Conservation (phyloP, 2,113 vertebrate species). For the Ploceus nigricollis region DNA sequence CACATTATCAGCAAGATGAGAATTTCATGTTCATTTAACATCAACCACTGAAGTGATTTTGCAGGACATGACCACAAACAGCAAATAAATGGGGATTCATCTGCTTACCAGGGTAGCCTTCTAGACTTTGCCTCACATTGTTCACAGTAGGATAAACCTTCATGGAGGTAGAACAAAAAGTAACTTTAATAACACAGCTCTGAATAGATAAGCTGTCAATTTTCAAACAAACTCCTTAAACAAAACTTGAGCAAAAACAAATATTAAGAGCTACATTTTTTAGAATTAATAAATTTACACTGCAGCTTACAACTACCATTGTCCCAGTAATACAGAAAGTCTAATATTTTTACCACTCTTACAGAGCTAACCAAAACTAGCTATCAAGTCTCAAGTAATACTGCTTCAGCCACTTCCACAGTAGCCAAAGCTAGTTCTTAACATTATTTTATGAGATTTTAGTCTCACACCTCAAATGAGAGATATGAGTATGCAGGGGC, state of each 20-base stretch:
- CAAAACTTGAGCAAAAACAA: neutral
- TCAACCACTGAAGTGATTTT: neutral
- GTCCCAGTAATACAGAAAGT: neutral
- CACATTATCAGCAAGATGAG: neutral
- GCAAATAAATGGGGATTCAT: neutral
- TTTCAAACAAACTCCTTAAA: neutral
- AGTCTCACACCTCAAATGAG: fast-evolving
- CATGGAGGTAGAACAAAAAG: neutral
- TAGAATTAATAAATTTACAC: neutral
- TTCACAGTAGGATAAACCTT: conserved; percentile 95
- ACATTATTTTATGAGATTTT: neutral
- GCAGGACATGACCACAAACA: neutral
- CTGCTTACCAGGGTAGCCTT: conserved; percentile 91
- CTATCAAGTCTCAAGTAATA: neutral
- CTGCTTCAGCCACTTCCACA: neutral
- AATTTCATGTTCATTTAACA: neutral
- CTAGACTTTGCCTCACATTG: conserved; percentile 93
- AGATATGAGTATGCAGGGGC: neutral
- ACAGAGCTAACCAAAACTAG: neutral
- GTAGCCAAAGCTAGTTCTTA: neutral
- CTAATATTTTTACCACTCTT: neutral
- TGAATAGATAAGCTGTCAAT: neutral
- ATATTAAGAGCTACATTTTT: neutral
- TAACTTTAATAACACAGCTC: neutral
- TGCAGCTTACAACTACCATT: neutral